A percentile compares a stretch with the other conserved stretches of the same genome.
Evolutionary conservation across 2,888 invertebrate species (phyloP).

Genomic region (Onchidella celtica): DNA sequence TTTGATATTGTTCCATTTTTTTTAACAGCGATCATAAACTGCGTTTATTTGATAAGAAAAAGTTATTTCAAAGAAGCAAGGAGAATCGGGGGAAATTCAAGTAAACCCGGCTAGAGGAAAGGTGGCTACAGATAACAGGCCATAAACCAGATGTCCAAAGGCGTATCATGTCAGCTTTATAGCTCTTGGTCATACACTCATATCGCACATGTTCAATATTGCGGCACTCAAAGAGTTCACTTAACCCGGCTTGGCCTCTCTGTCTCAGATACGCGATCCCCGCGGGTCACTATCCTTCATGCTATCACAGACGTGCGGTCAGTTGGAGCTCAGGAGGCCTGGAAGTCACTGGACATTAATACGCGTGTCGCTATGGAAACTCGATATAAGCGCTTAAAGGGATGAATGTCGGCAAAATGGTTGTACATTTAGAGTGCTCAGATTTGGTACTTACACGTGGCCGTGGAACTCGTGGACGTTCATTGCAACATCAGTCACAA

Average conservation of each 20-base stretch:
- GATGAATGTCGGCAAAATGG: too few species aligned
- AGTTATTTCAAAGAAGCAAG: too few species aligned
- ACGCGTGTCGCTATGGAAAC: background rate
- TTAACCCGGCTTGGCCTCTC: background rate
- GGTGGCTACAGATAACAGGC: background rate
- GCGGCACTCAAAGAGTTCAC: background rate
- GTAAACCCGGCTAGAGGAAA: too few species aligned
- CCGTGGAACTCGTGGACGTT: too few species aligned
- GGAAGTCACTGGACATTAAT: background rate
- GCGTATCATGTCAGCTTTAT: constrained; percentile 11
- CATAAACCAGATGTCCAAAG: background rate
- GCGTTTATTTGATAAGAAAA: too few species aligned
- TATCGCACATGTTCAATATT: constrained; percentile 2
- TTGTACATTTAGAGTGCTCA: too few species aligned
- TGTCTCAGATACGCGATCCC: background rate
- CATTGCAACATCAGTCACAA: too few species aligned
- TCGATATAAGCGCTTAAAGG: background rate
- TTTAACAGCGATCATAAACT: too few species aligned
- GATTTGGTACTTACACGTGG: too few species aligned
- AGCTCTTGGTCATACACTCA: background rate
- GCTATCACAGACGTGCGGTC: background rate
- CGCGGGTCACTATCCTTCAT: background rate
- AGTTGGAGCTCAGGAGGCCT: background rate
- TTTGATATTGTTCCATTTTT: too few species aligned
- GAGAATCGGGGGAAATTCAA: too few species aligned